Conservation (phyloP, 2,113 vertebrate species). For the Pica pica region DNA sequence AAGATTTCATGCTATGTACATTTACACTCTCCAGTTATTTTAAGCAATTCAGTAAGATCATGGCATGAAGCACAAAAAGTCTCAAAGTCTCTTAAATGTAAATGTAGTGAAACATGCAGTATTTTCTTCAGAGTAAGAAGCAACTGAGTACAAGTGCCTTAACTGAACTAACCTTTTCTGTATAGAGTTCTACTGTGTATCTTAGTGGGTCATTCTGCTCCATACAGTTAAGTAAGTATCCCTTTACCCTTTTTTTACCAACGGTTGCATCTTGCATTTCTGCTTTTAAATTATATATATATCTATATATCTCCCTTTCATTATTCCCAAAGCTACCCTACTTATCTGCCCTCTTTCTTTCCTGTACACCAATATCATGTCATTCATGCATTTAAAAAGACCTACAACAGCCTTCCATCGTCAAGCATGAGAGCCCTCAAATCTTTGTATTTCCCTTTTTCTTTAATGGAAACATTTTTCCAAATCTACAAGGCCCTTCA, state of each 20-base stretch:
- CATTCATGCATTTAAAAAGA: neutral
- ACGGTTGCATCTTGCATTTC: neutral
- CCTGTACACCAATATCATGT: neutral
- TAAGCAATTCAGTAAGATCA: neutral
- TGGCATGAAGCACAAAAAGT: neutral
- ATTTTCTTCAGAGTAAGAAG: neutral
- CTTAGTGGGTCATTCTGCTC: neutral
- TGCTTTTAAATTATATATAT: neutral
- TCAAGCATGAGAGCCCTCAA: neutral
- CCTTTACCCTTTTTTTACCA: neutral
- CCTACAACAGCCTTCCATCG: neutral
- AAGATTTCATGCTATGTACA: neutral
- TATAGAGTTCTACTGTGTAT: neutral
- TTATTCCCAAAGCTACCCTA: neutral
- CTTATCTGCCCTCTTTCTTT: neutral
- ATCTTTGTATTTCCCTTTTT: neutral
- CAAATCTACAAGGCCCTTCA: neutral
- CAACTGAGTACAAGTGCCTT: neutral
- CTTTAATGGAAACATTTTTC: neutral
- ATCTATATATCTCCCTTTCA: neutral
- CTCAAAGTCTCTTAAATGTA: neutral
- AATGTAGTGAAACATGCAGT: neutral
- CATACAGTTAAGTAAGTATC: neutral
- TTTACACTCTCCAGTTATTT: neutral
- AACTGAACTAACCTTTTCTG: neutral